These are phyloP conservation scores for Unio delphinus DNA, from an alignment of 2,888 invertebrate genomes.

Conservation along the genomic window DNA sequence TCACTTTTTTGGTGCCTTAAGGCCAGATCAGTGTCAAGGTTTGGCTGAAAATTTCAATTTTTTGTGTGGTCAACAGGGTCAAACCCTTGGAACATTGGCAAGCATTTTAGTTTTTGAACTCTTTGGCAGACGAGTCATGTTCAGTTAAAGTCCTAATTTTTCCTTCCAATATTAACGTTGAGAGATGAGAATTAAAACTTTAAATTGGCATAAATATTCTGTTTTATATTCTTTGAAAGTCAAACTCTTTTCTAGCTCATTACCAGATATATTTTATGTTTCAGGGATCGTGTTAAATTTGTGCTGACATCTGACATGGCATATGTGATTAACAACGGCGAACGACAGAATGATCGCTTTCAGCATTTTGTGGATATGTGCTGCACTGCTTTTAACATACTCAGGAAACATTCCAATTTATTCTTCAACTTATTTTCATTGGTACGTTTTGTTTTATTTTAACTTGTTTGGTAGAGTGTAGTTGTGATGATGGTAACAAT, in stretches of 20 bases:
- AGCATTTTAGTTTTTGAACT: too few relatives aligned
- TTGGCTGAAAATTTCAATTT: too few relatives aligned
- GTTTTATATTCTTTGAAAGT: not conserved
- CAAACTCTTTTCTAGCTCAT: not conserved
- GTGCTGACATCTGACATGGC: constrained; percentile 99
- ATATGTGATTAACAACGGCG: constrained; percentile 98
- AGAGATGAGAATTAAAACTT: too few relatives aligned
- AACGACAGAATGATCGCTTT: constrained; percentile 88
- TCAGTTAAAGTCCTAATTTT: too few relatives aligned
- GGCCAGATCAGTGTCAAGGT: too few relatives aligned
- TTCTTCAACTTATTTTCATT: constrained; percentile 91
- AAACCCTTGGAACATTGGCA: too few relatives aligned
- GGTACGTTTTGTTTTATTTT: constrained; percentile 75
- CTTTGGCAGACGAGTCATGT: too few relatives aligned
- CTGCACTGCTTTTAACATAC: constrained; percentile 96
- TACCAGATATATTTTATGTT: constrained; percentile 6
- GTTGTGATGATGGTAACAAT: too few relatives aligned
- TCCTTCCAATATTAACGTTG: too few relatives aligned
- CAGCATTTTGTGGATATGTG: constrained; percentile 99
- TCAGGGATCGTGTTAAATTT: constrained; percentile 96
- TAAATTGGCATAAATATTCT: not conserved
- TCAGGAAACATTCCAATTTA: constrained; percentile 91
- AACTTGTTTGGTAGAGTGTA: too few relatives aligned
- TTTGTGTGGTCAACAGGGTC: too few relatives aligned
- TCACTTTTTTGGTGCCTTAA: too few relatives aligned